These are phyloP conservation scores for Eilema caniola DNA, from an alignment of 2,888 invertebrate genomes.

Conservation along the genomic window DNA sequence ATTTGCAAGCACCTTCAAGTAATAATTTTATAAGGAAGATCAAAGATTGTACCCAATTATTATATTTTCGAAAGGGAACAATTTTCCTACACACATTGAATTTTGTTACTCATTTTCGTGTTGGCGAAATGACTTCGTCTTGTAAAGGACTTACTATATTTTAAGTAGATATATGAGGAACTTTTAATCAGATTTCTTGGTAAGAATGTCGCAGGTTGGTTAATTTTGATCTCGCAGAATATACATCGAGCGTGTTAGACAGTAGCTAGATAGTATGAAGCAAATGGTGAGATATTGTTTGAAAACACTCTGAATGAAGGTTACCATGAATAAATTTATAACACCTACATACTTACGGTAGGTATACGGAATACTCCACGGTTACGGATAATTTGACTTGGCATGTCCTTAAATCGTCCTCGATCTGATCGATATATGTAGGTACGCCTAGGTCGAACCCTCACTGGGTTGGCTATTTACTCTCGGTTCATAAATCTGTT, in stretches of 20 bases:
- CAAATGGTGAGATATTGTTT: background rate
- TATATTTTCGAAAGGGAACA: constrained; percentile 13
- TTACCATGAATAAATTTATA: background rate
- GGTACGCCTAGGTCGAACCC: constrained; percentile 4
- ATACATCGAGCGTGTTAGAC: background rate
- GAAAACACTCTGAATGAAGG: background rate
- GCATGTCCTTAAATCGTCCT: background rate
- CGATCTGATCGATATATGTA: background rate
- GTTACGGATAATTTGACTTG: constrained; percentile 2
- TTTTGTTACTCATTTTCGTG: constrained; percentile 6
- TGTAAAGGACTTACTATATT: constrained; percentile 2
- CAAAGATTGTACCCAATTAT: constrained; percentile 13
- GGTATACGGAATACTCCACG: background rate
- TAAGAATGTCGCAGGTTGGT: background rate
- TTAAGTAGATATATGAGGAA: background rate
- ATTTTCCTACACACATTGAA: constrained; percentile 12
- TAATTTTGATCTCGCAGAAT: background rate
- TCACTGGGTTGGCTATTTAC: background rate
- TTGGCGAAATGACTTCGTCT: constrained; percentile 1
- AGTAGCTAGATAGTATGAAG: background rate
- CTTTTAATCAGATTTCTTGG: background rate
- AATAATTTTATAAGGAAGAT: constrained; percentile 18
- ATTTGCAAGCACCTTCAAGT: constrained; percentile 8
- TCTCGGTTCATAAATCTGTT: constrained; percentile 2
- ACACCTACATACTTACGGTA: too few species aligned